Base-by-base conservation (phyloP, 2,888 invertebrate genomes). In the Mesorhabditis sp. region DNA sequence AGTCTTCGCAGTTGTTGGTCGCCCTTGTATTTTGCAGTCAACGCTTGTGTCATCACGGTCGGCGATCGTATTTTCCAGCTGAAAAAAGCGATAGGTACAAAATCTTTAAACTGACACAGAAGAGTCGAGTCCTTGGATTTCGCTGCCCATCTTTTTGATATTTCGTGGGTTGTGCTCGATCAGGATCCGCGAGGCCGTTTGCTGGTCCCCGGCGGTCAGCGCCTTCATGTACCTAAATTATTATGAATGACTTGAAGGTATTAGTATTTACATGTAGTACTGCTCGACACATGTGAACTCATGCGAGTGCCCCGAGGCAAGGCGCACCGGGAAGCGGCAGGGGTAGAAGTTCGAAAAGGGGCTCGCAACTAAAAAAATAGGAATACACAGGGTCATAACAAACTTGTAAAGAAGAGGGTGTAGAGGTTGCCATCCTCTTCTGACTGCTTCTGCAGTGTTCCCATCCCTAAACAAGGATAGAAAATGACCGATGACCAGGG, bases 271-370 rank as follows among this genome's bases (percentile, higher is more conserved):
- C 70, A 70, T 70, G 62, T 70, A 70, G 62, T 67, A 70, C 15
- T 70, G 70, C 65, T 70, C 70, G 4, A 70, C 70, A 28, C 70
- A 70, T 7, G 28, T 45, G 67, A 67, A 70, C 7, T 43, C 15
- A n/a, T 41, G 64, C n/a, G 41, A 42, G 0, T 67, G 45, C 10
- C 65, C 67, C 13, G 43, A 43, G 45, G 44, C 43, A 15, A 58
- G 58, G 15, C 61, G 62, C 28, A 7, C 61, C 66, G 62, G 5
- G 65, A 70, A 70, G 15, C 6, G 15, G 70, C 70, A 70, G 13
- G 70, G 67, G 65, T 70, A 64, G 65, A 70, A 70, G 62, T 70
- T 70, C n/a, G 67, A 67, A 58, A 70, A 70, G 28, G 70, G 70
- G n/a, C 66, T 66, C 28, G 44, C 65, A 28, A 70, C 43, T 15